Evolutionary conservation across 2,113 vertebrate genomes (phyloP).

Genomic region (Elachura formosa): DNA sequence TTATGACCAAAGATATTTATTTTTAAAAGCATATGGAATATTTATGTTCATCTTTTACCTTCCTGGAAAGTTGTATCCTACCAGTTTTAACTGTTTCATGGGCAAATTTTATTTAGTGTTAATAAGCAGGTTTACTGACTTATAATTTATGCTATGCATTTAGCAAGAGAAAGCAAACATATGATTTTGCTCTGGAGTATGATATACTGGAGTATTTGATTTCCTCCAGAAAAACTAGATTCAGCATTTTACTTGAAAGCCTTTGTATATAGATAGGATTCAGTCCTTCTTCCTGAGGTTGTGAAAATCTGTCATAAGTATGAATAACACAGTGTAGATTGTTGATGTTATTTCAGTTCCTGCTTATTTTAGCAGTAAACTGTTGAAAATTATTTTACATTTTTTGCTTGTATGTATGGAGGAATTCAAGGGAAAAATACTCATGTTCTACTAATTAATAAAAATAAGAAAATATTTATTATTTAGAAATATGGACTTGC

Average conservation of each 20-base stretch:
- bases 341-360: not conserved
- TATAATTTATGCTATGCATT: not conserved
- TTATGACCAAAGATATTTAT: not conserved
- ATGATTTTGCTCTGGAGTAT: not conserved
- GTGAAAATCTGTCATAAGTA: not conserved
- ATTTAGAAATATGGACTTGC: not conserved
- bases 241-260: not conserved
- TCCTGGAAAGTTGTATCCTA: not conserved
- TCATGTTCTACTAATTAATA: not conserved
- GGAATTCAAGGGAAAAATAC: not conserved
- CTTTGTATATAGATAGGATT: not conserved
- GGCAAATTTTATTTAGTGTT: not conserved
- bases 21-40: not conserved
- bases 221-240: not conserved
- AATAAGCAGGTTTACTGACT: not conserved
- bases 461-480: not conserved
- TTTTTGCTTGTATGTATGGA: not conserved
- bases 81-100: not conserved
- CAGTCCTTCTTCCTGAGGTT: not conserved
- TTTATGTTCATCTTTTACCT: not conserved
- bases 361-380: not conserved
- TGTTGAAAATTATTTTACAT: not conserved
- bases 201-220: not conserved
- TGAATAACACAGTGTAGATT: not conserved
- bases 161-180: not conserved